Evolutionary conservation across 2,797 vertebrate species (phyloP).

Genomic region (Megalops cyprinoides): DNA sequence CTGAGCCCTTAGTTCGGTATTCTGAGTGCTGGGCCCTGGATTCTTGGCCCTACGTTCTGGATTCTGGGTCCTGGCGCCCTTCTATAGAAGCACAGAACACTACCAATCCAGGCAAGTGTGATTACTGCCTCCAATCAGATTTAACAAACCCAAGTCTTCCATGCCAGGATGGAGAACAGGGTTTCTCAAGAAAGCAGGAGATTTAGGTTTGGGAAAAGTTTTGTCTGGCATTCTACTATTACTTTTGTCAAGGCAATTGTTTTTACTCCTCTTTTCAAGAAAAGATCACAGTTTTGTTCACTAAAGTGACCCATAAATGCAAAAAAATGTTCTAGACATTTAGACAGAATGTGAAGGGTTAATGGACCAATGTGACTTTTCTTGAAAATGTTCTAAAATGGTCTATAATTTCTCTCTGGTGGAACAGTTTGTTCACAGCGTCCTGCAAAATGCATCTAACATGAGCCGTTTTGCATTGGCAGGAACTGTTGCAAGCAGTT

Average conservation of each 20-base stretch:
- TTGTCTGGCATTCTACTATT: neutral
- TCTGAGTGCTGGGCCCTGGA: too few species aligned
- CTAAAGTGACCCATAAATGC: neutral
- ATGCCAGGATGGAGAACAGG: constrained; percentile 33
- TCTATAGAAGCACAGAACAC: neutral
- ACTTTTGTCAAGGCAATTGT: neutral
- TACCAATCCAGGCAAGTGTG: constrained; percentile 21
- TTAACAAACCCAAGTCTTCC: constrained; percentile 1
- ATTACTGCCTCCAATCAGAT: constrained; percentile 12
- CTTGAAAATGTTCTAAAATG: neutral
- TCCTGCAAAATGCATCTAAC: neutral
- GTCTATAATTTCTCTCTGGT: neutral
- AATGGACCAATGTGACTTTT: neutral
- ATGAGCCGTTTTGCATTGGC: neutral
- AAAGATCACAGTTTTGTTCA: neutral
- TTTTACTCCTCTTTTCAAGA: neutral
- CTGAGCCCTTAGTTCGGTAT: too few species aligned
- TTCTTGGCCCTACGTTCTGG: too few species aligned
- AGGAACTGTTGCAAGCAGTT: neutral
- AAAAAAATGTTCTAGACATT: neutral
- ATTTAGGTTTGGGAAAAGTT: constrained; percentile 23
- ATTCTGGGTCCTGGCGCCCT: neutral
- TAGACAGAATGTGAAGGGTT: neutral
- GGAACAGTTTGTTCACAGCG: neutral
- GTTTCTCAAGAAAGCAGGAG: constrained; percentile 32